These are phyloP conservation scores for Drosophila santomea DNA, from an alignment of 1,140 invertebrate species.

Conservation along the genomic window DNA sequence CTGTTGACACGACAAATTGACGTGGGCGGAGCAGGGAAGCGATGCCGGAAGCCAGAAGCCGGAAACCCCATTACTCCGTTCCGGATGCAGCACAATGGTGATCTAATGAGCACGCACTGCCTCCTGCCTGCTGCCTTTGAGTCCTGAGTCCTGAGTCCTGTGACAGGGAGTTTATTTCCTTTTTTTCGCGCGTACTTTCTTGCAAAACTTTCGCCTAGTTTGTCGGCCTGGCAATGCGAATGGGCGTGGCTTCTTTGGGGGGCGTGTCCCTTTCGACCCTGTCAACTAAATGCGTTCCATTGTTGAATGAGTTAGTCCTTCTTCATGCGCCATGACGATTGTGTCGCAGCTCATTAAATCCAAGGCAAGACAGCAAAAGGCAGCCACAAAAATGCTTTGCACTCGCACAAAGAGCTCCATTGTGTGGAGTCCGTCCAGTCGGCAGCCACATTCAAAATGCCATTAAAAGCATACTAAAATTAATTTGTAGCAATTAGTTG, in stretches of 20 bases:
- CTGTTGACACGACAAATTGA: constrained; percentile 75
- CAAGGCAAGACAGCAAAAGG: constrained; percentile 51
- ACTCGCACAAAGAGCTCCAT: constrained; percentile 59
- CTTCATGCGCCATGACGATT: constrained; percentile 35
- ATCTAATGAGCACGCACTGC: constrained; percentile 62
- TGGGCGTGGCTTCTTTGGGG: neutral
- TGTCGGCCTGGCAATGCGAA: neutral
- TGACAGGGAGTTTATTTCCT: constrained; percentile 33
- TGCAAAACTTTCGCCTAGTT: constrained; percentile 44
- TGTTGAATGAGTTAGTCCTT: constrained; percentile 27
- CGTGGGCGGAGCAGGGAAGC: constrained; percentile 16
- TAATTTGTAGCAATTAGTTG: constrained; percentile 83
- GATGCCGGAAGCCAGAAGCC: constrained; percentile 28
- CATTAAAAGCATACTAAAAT: constrained; percentile 83
- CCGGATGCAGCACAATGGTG: constrained; percentile 50
- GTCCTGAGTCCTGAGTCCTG: constrained; percentile 5
- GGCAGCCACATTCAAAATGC: constrained; percentile 77
- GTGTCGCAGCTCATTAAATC: constrained; percentile 78
- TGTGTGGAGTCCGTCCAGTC: constrained; percentile 45
- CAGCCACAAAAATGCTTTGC: constrained; percentile 67
- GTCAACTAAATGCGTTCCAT: constrained; percentile 58
- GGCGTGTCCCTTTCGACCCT: constrained; percentile 28
- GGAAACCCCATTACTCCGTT: constrained; percentile 9
- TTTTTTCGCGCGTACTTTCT: constrained; percentile 30
- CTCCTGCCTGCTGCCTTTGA: constrained; percentile 14